A percentile compares a stretch with the other conserved stretches of the same genome.
These are phyloP conservation scores for Lochmaea crataegi DNA, from an alignment of 2,888 invertebrate genomes.

Conservation along the genomic window DNA sequence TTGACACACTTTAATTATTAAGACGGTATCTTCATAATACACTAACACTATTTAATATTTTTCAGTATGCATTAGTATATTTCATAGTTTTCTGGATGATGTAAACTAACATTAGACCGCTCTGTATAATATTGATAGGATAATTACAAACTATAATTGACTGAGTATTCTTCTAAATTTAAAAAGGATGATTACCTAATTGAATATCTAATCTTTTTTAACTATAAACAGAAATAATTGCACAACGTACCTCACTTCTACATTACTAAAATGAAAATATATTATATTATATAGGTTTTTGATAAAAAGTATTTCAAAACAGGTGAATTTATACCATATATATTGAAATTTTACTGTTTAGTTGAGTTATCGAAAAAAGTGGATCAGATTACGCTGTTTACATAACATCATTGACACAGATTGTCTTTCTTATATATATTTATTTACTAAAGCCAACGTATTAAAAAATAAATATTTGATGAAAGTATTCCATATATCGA, in stretches of 20 bases:
- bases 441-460: slow-evolving; percentile 28
- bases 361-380: slow-evolving; percentile 29
- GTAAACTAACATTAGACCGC: neutral
- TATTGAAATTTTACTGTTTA: slow-evolving; percentile 3
- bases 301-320: slow-evolving; percentile 13
- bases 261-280: neutral
- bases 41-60: too few species aligned
- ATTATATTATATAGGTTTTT: neutral
- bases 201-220: neutral
- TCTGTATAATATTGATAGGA: neutral
- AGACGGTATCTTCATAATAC: too few species aligned
- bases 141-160: neutral
- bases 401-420: slow-evolving; percentile 42
- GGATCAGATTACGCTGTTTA: slow-evolving; percentile 42
- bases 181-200: neutral
- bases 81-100: too few species aligned
- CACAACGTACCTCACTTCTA: neutral
- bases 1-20: too few species aligned
- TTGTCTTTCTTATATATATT: slow-evolving; percentile 28
- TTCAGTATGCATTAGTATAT: too few species aligned
- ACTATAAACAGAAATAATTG: neutral
- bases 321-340: neutral
- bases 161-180: neutral
- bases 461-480: slow-evolving; percentile 33
- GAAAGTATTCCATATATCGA: slow-evolving; percentile 13